phyloP scores from a whole-genome alignment of 1,140 invertebrate species.

The Spodoptera frugiperda region DNA sequence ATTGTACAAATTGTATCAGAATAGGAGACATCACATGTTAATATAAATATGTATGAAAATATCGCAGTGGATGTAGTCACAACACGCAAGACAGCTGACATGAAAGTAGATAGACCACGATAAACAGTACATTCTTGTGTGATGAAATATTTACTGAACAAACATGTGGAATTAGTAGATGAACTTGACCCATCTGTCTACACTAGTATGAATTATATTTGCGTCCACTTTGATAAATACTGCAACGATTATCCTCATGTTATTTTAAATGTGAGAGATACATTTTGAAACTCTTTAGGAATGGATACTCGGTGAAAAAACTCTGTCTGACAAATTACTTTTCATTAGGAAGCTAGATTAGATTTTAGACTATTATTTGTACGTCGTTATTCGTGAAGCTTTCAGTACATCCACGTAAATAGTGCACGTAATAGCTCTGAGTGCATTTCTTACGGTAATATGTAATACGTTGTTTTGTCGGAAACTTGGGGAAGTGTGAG shows the following conservation, averaged over 20 bases:
- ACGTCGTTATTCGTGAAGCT: too few species aligned
- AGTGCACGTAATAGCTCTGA: neutral
- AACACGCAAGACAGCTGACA: constrained; percentile 1
- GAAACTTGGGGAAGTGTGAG: neutral
- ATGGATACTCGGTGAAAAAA: too few species aligned
- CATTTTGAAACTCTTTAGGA: too few species aligned
- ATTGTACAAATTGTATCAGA: neutral
- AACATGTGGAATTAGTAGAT: neutral
- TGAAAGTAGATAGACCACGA: neutral
- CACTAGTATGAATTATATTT: too few species aligned
- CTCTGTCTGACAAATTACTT: too few species aligned
- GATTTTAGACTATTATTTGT: too few species aligned
- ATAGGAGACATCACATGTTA: neutral
- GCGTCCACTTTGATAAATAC: too few species aligned
- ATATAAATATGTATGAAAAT: constrained; percentile 14
- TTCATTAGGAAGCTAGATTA: too few species aligned
- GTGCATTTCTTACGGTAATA: neutral
- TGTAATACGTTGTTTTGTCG: neutral
- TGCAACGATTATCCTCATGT: too few species aligned
- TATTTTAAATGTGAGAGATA: too few species aligned
- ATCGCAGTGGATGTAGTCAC: constrained; percentile 10
- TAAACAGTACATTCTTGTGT: neutral
- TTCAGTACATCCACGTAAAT: too few species aligned
- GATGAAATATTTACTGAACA: neutral
- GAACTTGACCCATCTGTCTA: too few species aligned